Conservation (phyloP, 2,113 vertebrate species). For the Tricholaema leucomelas region DNA sequence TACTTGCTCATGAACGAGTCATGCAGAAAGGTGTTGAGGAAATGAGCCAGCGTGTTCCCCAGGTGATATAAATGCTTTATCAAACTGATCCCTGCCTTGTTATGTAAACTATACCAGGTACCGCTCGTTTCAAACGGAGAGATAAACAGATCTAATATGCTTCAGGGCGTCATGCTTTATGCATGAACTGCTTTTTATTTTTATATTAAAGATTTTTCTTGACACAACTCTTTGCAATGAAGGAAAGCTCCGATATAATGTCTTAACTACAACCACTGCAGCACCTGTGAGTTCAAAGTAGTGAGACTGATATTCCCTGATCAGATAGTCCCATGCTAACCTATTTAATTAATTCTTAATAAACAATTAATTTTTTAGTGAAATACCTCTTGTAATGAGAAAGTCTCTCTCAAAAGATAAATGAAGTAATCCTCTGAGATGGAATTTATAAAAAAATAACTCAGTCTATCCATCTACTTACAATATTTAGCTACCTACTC, state of each 20-base stretch:
- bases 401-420: slow-evolving; percentile 64
- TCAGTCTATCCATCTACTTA: slow-evolving; percentile 18
- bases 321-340: slow-evolving; percentile 61
- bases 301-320: slow-evolving; percentile 63
- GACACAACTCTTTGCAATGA: slow-evolving; percentile 62
- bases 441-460: slow-evolving; percentile 42
- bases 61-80: slow-evolving; percentile 82
- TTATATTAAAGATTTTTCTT: slow-evolving; percentile 79
- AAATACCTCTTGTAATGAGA: slow-evolving; percentile 62
- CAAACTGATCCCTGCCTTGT: slow-evolving; percentile 83
- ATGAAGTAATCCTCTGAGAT: slow-evolving; percentile 62
- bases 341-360: slow-evolving; percentile 72
- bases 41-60: slow-evolving; percentile 77
- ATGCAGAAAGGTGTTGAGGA: slow-evolving; percentile 79
- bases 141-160: slow-evolving; percentile 85
- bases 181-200: slow-evolving; percentile 83
- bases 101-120: slow-evolving; percentile 83
- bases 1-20: slow-evolving; percentile 74
- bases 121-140: slow-evolving; percentile 79
- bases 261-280: slow-evolving; percentile 64
- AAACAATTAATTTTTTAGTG: slow-evolving; percentile 74
- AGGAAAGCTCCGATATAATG: slow-evolving; percentile 56
- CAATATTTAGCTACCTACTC: slow-evolving; percentile 32
- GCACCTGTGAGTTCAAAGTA: slow-evolving; percentile 65
- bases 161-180: slow-evolving; percentile 83